Base-by-base conservation (phyloP, 2,888 invertebrate genomes). In the Aphodius granarius region DNA sequence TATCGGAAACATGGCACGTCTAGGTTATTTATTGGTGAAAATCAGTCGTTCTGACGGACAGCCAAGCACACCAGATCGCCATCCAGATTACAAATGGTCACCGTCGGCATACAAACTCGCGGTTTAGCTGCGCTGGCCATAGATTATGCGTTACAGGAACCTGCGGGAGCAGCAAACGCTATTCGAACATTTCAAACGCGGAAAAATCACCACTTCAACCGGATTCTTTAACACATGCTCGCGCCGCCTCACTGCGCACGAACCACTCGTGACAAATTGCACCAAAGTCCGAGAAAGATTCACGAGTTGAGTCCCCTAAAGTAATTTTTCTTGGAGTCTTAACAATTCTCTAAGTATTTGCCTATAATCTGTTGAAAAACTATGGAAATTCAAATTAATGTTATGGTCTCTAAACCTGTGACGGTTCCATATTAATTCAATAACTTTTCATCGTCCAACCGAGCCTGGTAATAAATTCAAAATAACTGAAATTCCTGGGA, bases 181-280 rank as follows among this genome's bases (percentile, higher is more conserved):
- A 43, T 43, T 43, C 13, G 43, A 43, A 43, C 43, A 43, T 43
- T 43, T 43, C 43, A 43, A 43, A 43, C 13, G 18, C 20, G 68
- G 78, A 81, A 83, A 82, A 83, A 83, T 80, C 81, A 79, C 23
- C 80, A 78, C 83, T 82, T 82, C 81, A 80, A 81, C 83, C 78
- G 80, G 83, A 83, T 83, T 83, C 83, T 83, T 83, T 82, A 81
- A 82, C 82, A 82, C 82, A 82, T 82, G 81, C 81, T 81, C 81
- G 80, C 83, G n/a, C n/a, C n/a, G n/a, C 83, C 82, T 83, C 81
- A 80, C 83, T 83, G 83, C 82, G 83, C 83, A 83, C 83, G 13
- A 13, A 43, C 2, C 13, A 13, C 3, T 82, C 83, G 84, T 81
- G 84, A 83, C 84, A 84, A 84, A 84, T 84, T 84, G 83, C 82